Conservation (phyloP, 2,888 invertebrate species). For the Formica aserva region DNA sequence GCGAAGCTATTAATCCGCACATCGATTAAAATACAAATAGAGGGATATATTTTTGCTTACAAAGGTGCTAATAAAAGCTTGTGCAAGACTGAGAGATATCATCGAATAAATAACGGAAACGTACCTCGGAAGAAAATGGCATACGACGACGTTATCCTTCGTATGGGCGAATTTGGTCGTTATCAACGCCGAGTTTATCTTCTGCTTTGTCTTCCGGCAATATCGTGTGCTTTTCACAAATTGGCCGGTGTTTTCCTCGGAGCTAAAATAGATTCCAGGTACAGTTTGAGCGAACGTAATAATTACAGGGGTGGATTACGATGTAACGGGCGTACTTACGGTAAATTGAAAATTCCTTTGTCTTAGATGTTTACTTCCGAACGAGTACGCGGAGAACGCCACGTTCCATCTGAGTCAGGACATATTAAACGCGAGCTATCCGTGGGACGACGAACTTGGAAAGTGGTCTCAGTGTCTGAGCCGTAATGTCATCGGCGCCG, state of each 20-base stretch:
- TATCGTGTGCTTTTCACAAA: constrained; percentile 91
- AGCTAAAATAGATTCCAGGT: constrained; percentile 89
- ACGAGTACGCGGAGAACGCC: constrained; percentile 86
- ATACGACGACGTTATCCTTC: constrained; percentile 90
- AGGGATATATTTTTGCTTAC: background rate
- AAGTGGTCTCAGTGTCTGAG: constrained; percentile 87
- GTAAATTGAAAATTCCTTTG: constrained; percentile 13
- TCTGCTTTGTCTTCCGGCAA: constrained; percentile 90
- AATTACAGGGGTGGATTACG: background rate
- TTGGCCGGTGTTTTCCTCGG: constrained; percentile 90
- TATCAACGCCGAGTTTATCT: constrained; percentile 91
- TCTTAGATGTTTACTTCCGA: constrained; percentile 88
- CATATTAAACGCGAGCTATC: constrained; percentile 87
- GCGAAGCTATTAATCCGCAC: background rate
- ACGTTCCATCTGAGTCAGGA: constrained; percentile 86
- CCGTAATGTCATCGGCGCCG: constrained; percentile 76
- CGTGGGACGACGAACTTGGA: constrained; percentile 86
- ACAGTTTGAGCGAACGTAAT: constrained; percentile 3
- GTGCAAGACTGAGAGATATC: background rate
- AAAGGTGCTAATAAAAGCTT: background rate
- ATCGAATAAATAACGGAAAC: background rate
- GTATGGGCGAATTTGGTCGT: constrained; percentile 90
- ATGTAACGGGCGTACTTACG: constrained; percentile 22
- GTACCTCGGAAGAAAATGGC: constrained; percentile 87
- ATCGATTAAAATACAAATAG: background rate